Percentiles rank a stretch among this genome's conserved stretches.
Evolutionary conservation across 2,888 invertebrate genomes (phyloP).

Genomic region (Tachystola acroxantha): DNA sequence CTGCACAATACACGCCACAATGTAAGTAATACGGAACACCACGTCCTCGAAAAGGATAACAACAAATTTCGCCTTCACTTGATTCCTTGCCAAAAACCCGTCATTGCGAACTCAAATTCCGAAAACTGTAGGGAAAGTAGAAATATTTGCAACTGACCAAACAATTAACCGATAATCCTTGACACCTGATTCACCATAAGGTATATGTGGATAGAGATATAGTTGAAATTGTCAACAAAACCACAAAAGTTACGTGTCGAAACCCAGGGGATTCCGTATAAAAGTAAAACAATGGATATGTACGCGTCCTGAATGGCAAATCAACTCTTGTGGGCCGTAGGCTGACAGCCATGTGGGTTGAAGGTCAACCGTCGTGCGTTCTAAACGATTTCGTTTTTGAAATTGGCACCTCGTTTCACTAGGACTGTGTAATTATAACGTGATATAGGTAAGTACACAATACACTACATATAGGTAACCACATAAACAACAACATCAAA

Average conservation of each 20-base stretch:
- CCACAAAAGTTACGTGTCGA: slow-evolving; percentile 22
- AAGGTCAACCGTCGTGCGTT: slow-evolving; percentile 54
- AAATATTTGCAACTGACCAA: slow-evolving; percentile 4
- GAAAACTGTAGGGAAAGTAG: slow-evolving; percentile 6
- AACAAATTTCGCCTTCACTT: not conserved
- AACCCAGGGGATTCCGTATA: slow-evolving; percentile 51
- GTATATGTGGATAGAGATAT: not conserved
- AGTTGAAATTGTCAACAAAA: not conserved
- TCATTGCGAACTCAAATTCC: slow-evolving; percentile 4
- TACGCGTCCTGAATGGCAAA: slow-evolving; percentile 67
- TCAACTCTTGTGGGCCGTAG: slow-evolving; percentile 56
- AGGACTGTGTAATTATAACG: slow-evolving; percentile 4
- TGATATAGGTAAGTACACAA: too few species aligned
- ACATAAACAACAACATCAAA: too few species aligned
- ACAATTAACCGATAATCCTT: slow-evolving; percentile 3
- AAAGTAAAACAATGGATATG: slow-evolving; percentile 63
- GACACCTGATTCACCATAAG: not conserved
- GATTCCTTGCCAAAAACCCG: slow-evolving; percentile 6
- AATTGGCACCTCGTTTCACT: slow-evolving; percentile 33
- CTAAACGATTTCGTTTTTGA: slow-evolving; percentile 42
- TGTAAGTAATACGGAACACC: too few species aligned
- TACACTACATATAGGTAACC: too few species aligned
- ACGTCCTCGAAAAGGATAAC: not conserved
- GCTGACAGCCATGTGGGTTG: slow-evolving; percentile 65
- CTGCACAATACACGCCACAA: too few species aligned